These are phyloP conservation scores for Eupithecia exiguata DNA, from an alignment of 2,888 invertebrate genomes.

Conservation along the genomic window DNA sequence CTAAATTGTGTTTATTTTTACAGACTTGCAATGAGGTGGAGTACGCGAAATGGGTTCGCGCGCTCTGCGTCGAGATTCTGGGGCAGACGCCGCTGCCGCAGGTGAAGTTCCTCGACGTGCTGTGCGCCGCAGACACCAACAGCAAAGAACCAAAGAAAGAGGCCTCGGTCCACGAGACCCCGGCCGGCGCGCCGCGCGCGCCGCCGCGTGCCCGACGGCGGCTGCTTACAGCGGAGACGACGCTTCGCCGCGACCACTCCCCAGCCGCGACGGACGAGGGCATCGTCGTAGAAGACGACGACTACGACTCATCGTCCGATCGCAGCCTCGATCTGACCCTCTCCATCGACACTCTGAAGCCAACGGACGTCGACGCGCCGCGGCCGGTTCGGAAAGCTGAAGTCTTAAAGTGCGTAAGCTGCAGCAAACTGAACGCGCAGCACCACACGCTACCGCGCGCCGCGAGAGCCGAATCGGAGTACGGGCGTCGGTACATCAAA, in stretches of 20 bases:
- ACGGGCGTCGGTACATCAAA: constrained; percentile 75
- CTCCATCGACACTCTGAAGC: constrained; percentile 79
- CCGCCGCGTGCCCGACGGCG: constrained; percentile 78
- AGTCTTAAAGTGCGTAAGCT: constrained; percentile 78
- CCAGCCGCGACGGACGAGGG: constrained; percentile 81
- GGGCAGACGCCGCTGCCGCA: constrained; percentile 89
- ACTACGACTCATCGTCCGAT: constrained; percentile 83
- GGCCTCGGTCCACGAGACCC: constrained; percentile 65
- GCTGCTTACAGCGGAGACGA: constrained; percentile 73
- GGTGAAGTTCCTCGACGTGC: constrained; percentile 88
- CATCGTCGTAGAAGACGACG: constrained; percentile 82
- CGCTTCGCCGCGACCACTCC: constrained; percentile 74
- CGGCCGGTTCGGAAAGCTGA: constrained; percentile 74
- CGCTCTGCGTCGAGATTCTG: constrained; percentile 89
- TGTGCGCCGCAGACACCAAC: constrained; percentile 84
- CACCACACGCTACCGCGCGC: constrained; percentile 79
- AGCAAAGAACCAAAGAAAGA: constrained; percentile 73
- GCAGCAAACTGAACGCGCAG: constrained; percentile 73
- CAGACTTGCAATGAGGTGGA: constrained; percentile 88
- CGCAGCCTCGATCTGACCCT: constrained; percentile 82
- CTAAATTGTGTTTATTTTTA: constrained; percentile 64
- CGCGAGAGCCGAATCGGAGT: constrained; percentile 71
- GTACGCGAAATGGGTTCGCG: constrained; percentile 89
- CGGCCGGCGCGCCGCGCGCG: constrained; percentile 70
- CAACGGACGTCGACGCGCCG: constrained; percentile 75